Evolutionary conservation across 2,888 invertebrate species (phyloP).

Genomic region (Chrysotoxum bicinctum): DNA sequence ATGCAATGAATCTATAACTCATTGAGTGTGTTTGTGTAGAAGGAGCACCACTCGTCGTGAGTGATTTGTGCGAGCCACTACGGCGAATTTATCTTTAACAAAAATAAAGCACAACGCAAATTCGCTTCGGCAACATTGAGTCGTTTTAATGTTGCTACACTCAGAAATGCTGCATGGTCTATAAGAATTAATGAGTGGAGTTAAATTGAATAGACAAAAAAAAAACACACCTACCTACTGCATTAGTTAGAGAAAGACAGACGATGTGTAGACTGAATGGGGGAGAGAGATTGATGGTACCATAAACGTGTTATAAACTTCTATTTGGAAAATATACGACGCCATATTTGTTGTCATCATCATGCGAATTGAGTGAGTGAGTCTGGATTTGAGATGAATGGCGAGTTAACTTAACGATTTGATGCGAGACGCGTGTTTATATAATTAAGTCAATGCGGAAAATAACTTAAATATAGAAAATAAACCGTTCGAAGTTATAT

Average conservation of each 20-base stretch:
- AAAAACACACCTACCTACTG: not conserved
- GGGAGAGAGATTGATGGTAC: constrained; percentile 54
- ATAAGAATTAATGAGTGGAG: constrained; percentile 38
- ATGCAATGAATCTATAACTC: constrained; percentile 45
- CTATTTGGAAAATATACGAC: constrained; percentile 74
- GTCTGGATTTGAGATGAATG: constrained; percentile 59
- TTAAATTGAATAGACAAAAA: constrained; percentile 5
- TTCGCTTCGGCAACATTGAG: constrained; percentile 56
- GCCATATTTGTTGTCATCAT: constrained; percentile 77
- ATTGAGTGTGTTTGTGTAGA: constrained; percentile 14
- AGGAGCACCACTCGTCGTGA: constrained; percentile 33
- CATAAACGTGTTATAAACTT: constrained; percentile 67
- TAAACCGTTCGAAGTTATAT: constrained; percentile 24
- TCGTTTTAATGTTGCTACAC: constrained; percentile 53
- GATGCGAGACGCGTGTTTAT: constrained; percentile 68
- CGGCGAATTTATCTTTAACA: constrained; percentile 61
- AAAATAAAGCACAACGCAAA: constrained; percentile 9
- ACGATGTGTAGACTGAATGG: constrained; percentile 11
- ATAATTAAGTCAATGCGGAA: constrained; percentile 38
- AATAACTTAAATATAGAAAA: constrained; percentile 47
- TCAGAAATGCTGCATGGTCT: constrained; percentile 46
- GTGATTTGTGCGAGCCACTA: constrained; percentile 48
- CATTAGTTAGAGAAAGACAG: constrained; percentile 49
- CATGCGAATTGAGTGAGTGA: constrained; percentile 60
- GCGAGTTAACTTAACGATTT: constrained; percentile 58